Evolutionary conservation across 2,113 vertebrate genomes (phyloP).

Genomic region (Lucifuga dentata): DNA sequence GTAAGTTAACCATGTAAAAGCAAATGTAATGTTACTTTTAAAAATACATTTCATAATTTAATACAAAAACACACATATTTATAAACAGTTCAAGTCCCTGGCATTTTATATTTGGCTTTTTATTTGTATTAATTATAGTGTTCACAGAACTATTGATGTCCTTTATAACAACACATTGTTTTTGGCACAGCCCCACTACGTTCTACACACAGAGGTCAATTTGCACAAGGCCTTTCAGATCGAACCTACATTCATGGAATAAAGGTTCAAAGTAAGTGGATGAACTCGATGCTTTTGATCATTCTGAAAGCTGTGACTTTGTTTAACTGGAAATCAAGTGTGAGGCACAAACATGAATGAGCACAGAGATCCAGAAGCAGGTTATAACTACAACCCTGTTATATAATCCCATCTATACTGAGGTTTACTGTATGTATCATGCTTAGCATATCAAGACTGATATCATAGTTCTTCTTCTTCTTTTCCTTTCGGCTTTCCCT

Average conservation of each 20-base stretch:
- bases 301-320: constrained; percentile 51
- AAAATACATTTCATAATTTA: too few relatives aligned
- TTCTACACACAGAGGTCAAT: constrained; percentile 47
- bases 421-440: too few relatives aligned
- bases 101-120: not conserved
- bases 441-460: too few relatives aligned
- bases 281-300: constrained; percentile 41
- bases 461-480: too few relatives aligned
- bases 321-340: constrained; percentile 31
- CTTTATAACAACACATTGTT: constrained; percentile 23
- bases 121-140: not conserved
- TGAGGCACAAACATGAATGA: constrained; percentile 4
- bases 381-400: not conserved
- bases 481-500: too few relatives aligned
- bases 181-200: constrained; percentile 5
- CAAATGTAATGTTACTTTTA: not conserved
- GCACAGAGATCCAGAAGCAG: constrained; percentile 3
- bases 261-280: constrained; percentile 62
- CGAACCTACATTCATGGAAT: constrained; percentile 67
- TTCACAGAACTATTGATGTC: not conserved
- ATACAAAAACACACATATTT: too few relatives aligned
- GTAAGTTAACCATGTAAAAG: too few relatives aligned
- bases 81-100: too few relatives aligned
- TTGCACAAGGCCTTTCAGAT: constrained; percentile 54
- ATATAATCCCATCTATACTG: too few relatives aligned